A percentile compares a stretch with the other conserved stretches of the same genome.
Conservation (phyloP, 2,888 invertebrate genomes). For the Noctua janthe region DNA sequence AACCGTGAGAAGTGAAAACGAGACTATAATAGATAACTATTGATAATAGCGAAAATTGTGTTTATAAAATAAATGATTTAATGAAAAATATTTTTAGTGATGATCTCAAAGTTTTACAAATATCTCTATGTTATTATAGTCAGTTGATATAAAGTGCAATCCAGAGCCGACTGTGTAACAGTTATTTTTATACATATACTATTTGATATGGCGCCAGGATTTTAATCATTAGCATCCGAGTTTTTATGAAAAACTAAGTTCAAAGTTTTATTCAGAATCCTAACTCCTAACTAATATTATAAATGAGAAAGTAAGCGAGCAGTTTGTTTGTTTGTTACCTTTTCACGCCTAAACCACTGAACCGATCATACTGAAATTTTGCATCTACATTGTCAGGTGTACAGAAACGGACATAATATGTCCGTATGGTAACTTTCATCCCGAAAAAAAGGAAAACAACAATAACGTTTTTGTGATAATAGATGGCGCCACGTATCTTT, state of each 20-base stretch:
- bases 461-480: no score
- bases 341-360: no score
- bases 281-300: no score
- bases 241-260: not conserved
- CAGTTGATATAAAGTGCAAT: not conserved
- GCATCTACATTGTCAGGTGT: no score
- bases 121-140: not conserved
- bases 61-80: slow-evolving; percentile 17
- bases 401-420: no score
- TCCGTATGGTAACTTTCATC: no score
- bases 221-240: not conserved
- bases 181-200: not conserved
- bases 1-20: slow-evolving; percentile 7
- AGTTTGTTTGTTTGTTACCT: no score
- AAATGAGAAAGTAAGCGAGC: no score
- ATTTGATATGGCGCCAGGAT: not conserved
- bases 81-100: not conserved
- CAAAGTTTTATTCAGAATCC: not conserved
- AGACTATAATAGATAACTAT: not conserved
- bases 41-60: not conserved
- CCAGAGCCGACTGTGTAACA: not conserved
- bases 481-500: no score
- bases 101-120: not conserved
- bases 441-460: no score
- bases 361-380: no score